phyloP scores from a whole-genome alignment of 2,797 vertebrate species.

The Acestrorhynchus altus region DNA sequence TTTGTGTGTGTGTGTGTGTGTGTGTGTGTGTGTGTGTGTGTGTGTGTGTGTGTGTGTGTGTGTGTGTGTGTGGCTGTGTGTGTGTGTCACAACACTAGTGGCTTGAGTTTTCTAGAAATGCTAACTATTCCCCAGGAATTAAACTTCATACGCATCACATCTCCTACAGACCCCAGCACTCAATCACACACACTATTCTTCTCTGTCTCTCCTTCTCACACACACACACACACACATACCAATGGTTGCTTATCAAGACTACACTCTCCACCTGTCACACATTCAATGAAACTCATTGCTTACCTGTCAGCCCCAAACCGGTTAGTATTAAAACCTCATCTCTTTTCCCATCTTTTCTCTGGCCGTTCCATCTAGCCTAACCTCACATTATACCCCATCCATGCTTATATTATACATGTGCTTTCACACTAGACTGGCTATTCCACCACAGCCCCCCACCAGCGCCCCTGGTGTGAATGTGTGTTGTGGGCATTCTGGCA shows the following conservation, averaged over 20 bases:
- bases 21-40: conserved; percentile 20
- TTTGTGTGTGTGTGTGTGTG: conserved; percentile 16
- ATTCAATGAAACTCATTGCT: conserved; percentile 30
- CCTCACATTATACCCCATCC: neutral
- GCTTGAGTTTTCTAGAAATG: conserved; percentile 62
- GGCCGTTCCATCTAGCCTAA: conserved; percentile 1
- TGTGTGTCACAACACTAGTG: conserved; percentile 24
- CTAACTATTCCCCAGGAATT: conserved; percentile 64
- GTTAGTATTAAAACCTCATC: conserved; percentile 20
- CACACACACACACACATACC: neutral
- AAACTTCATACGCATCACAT: conserved; percentile 3
- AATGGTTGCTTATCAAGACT: no score
- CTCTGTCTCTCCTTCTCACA: neutral
- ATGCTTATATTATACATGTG: conserved; percentile 28
- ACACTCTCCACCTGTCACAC: conserved; percentile 17
- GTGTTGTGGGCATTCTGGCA: conserved; percentile 33
- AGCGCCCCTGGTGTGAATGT: neutral
- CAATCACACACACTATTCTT: conserved; percentile 28
- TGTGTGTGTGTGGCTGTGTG: conserved; percentile 15
- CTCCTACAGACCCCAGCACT: conserved; percentile 13
- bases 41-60: conserved; percentile 17
- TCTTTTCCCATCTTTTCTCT: conserved; percentile 18
- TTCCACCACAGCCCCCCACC: neutral
- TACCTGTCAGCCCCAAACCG: conserved; percentile 15
- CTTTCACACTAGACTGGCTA: conserved; percentile 33